Conservation (phyloP, 2,888 invertebrate species). For the Tetrapedia diversipes region DNA sequence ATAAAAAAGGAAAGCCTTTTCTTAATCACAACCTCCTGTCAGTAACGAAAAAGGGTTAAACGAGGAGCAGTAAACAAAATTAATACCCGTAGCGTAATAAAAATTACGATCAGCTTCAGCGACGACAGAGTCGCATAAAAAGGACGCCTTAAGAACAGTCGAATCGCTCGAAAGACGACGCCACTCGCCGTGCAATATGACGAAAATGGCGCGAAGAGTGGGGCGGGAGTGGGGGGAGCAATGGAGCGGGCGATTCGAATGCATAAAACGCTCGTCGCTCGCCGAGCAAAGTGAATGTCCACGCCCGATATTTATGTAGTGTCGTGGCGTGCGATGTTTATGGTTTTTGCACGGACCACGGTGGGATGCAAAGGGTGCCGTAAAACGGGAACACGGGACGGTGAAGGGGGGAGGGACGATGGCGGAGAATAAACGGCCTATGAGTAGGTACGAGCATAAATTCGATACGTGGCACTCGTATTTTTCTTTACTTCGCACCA, state of each 20-base stretch:
- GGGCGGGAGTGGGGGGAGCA: neutral
- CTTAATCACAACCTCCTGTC: too few species aligned
- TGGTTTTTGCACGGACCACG: constrained; percentile 70
- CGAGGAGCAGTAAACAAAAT: neutral
- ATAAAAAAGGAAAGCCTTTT: too few species aligned
- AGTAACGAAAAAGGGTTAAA: too few species aligned
- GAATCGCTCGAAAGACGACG: constrained; percentile 22
- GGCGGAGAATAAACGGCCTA: constrained; percentile 75
- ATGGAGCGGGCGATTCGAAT: constrained; percentile 12
- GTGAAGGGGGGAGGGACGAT: too few species aligned
- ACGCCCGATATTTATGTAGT: constrained; percentile 77
- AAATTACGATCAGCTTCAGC: neutral
- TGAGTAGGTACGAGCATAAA: constrained; percentile 69
- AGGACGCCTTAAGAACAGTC: constrained; percentile 4
- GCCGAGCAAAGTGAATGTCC: constrained; percentile 64
- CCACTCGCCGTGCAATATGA: too few species aligned
- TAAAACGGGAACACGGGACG: constrained; percentile 73
- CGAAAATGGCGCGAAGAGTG: neutral
- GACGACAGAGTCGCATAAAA: neutral
- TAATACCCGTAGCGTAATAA: neutral
- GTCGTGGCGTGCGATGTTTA: constrained; percentile 75
- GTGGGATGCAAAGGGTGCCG: constrained; percentile 75
- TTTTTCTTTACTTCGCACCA: constrained; percentile 18
- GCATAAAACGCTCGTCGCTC: constrained; percentile 61
- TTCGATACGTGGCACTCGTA: constrained; percentile 50